phyloP scores from a whole-genome alignment of 2,113 vertebrate genomes.

The Danio rerio region DNA sequence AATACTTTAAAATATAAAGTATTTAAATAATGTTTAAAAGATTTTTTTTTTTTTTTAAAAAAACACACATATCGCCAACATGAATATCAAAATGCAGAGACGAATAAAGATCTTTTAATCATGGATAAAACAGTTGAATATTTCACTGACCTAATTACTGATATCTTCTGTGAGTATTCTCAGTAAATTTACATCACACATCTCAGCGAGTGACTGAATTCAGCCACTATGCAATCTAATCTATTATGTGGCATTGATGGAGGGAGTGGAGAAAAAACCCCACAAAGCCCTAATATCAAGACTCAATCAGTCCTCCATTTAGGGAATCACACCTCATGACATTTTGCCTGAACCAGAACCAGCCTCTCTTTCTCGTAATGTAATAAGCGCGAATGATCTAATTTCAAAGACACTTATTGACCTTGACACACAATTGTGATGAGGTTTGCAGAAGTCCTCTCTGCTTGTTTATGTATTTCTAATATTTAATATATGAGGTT shows the following conservation, averaged over 20 bases:
- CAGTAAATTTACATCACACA: not conserved
- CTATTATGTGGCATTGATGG: slow-evolving; percentile 37
- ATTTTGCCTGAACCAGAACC: not conserved
- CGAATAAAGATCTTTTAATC: not conserved
- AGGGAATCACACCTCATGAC: not conserved
- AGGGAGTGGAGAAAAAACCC: slow-evolving; percentile 9
- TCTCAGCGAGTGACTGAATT: slow-evolving; percentile 4
- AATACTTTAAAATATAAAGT: too few species aligned
- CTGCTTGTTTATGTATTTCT: not conserved
- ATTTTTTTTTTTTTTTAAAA: too few species aligned
- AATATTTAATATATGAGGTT: too few species aligned
- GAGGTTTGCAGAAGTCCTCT: not conserved
- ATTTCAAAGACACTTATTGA: not conserved
- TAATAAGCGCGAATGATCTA: not conserved
- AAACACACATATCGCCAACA: too few species aligned
- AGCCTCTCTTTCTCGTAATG: not conserved
- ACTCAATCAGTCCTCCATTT: slow-evolving; percentile 37
- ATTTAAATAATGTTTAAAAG: too few species aligned
- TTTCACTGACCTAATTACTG: not conserved
- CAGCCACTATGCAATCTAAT: slow-evolving; percentile 26
- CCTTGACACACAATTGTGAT: not conserved
- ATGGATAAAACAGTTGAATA: not conserved
- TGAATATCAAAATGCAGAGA: too few species aligned
- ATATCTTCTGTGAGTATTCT: not conserved
- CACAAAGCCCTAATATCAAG: slow-evolving; percentile 36